phyloP scores from a whole-genome alignment of 2,797 vertebrate genomes.

The Chaenodraco wilsoni region DNA sequence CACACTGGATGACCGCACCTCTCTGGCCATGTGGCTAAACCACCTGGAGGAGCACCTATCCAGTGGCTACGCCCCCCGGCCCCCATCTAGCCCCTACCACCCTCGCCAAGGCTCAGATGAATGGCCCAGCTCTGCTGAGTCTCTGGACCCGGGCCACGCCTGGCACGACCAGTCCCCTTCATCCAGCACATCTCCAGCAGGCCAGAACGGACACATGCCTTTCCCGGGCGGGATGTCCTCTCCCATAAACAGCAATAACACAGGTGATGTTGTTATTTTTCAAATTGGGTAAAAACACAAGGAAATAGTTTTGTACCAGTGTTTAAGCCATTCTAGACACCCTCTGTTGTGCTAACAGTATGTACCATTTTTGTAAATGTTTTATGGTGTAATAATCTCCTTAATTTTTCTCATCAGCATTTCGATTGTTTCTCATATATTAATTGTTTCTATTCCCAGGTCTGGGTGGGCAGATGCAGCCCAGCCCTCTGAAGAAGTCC shows the following conservation, averaged over 20 bases:
- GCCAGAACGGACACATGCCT: conserved; percentile 91
- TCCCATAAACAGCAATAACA: conserved; percentile 88
- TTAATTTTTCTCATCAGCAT: not conserved
- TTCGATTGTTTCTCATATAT: conserved; percentile 19
- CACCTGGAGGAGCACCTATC: conserved; percentile 95
- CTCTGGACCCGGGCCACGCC: conserved; percentile 84
- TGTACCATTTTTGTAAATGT: not conserved
- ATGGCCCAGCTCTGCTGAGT: conserved; percentile 88
- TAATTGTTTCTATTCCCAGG: conserved; percentile 71
- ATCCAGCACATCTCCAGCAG: conserved; percentile 83
- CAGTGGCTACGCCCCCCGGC: conserved; percentile 81
- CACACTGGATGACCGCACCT: conserved; percentile 94
- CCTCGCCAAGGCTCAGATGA: conserved; percentile 91
- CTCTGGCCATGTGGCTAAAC: conserved; percentile 94
- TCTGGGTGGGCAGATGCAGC: conserved; percentile 89
- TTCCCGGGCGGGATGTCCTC: conserved; percentile 89
- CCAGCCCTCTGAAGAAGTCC: conserved; percentile 91
- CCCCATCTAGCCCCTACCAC: conserved; percentile 85
- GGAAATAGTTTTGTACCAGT: not conserved
- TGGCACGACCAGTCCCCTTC: conserved; percentile 90
- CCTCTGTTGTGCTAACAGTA: not conserved
- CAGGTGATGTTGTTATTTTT: conserved; percentile 75
- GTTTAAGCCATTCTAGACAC: not conserved
- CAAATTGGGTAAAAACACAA: not conserved
- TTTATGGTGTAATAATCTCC: not conserved